phyloP scores from a whole-genome alignment of 2,888 invertebrate species.

The Epinotia demarniana region DNA sequence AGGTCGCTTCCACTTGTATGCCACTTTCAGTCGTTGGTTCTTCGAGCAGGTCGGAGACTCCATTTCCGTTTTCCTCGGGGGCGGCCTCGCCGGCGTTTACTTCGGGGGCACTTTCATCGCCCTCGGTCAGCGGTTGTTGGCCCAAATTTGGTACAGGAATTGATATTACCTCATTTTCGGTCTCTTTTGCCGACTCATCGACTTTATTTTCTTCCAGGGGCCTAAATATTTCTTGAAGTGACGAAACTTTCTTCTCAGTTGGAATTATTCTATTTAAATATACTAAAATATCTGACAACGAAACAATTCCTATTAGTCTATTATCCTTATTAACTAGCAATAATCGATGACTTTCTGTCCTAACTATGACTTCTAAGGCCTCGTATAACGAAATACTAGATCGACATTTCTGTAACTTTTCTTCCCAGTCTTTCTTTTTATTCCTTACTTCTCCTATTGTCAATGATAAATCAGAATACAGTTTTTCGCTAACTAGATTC shows the following conservation, averaged over 20 bases:
- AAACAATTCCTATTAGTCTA: slow-evolving; percentile 79
- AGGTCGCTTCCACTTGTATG: slow-evolving; percentile 28
- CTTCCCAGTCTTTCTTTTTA: slow-evolving; percentile 95
- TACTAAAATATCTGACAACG: slow-evolving; percentile 80
- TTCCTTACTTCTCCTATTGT: slow-evolving; percentile 94
- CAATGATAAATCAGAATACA: slow-evolving; percentile 95
- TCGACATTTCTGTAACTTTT: slow-evolving; percentile 95
- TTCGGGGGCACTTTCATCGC: slow-evolving; percentile 56
- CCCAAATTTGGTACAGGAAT: slow-evolving; percentile 73
- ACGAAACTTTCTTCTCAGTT: slow-evolving; percentile 78
- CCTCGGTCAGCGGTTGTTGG: slow-evolving; percentile 63
- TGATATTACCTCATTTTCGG: slow-evolving; percentile 74
- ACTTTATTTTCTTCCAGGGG: slow-evolving; percentile 80
- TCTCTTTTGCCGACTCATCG: slow-evolving; percentile 75
- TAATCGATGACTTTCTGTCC: slow-evolving; percentile 90
- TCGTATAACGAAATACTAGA: slow-evolving; percentile 92
- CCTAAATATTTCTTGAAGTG: slow-evolving; percentile 80
- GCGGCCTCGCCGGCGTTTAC: slow-evolving; percentile 47
- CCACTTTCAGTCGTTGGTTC: slow-evolving; percentile 21
- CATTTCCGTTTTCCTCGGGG: slow-evolving; percentile 12
- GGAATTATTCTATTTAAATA: slow-evolving; percentile 83
- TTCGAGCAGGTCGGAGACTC: not conserved
- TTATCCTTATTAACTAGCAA: slow-evolving; percentile 81
- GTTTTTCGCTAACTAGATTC: slow-evolving; percentile 96
- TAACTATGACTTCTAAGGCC: slow-evolving; percentile 95